Conservation (phyloP, 2,888 invertebrate species). For the Acronicta alni region DNA sequence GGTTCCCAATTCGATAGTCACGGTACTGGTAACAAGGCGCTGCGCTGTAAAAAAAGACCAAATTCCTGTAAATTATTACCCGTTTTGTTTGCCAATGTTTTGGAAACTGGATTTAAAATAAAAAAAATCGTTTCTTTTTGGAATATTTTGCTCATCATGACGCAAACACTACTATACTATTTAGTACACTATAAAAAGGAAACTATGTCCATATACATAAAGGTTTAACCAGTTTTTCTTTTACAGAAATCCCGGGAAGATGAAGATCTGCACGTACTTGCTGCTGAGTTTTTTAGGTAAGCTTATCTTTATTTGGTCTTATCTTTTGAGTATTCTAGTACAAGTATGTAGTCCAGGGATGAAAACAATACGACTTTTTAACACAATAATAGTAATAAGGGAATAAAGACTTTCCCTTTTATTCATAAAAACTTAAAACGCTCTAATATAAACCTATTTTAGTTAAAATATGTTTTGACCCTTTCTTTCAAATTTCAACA, state of each 20-base stretch:
- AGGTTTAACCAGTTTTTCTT: slow-evolving; percentile 61
- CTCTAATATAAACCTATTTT: no score
- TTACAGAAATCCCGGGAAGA: slow-evolving; percentile 82
- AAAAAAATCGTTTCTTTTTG: no score
- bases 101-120: not conserved
- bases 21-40: slow-evolving; percentile 41
- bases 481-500: no score
- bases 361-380: not conserved
- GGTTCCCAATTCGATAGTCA: slow-evolving; percentile 37
- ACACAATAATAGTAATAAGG: not conserved
- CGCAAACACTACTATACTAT: no score
- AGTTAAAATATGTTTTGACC: no score
- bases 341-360: no score
- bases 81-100: not conserved
- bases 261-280: slow-evolving; percentile 86
- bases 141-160: no score
- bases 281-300: slow-evolving; percentile 87
- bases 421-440: no score
- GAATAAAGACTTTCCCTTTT: no score
- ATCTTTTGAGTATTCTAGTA: not conserved
- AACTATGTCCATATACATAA: not conserved
- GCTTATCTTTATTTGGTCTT: slow-evolving; percentile 54
- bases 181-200: not conserved
- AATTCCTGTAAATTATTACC: no score
- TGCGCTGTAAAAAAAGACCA: slow-evolving; percentile 33